Base-by-base conservation (phyloP, 2,888 invertebrate genomes). In the Boloria selene region DNA sequence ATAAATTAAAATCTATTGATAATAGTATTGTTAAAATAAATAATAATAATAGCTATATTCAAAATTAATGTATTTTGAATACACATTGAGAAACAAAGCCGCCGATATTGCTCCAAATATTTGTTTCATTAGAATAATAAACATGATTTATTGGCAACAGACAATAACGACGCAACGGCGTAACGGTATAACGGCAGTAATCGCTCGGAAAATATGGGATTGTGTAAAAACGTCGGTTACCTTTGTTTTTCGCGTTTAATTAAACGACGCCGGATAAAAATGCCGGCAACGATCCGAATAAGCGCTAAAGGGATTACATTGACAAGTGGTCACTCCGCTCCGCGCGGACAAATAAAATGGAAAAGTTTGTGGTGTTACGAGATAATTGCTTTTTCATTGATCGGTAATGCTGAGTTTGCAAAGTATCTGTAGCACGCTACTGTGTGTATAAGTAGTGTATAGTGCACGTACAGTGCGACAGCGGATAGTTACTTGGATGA, bases 171-270 rank as follows among this genome's bases (percentile, higher is more conserved):
- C 6, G 14, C 58, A 64, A 58, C 58, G 64, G 31, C 52, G 16
- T 18, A 52, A 31, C 52, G 52, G 31, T 31, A 16, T 17, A 31
- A 31, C 58, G 51, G 14, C 45, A 45, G 51, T 64, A 52, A 64
- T 64, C 64, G 64, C 56, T 45, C 17, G 58, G 45, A 45, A 63
- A 64, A 58, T 64, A 64, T 64, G 58, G 58, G 51, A 64, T 58
- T 52, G 56, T 62, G 63, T 63, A 56, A 62, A 61, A 62, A 62
- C 47, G 55, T 50, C 51, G 14, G 49, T 59, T 59, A 51, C 64
- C 64, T 58, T 64, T 64, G 56, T 64, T 38, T n/a, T 14, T 18
- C 44, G 58, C 64, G 64, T 58, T 56, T 64, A 64, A 64, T 64
- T 64, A 64, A 64, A 64, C 51, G 64, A 47, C 26, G 17, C 50